Conservation (phyloP, 2,888 invertebrate species). For the Drosophila testacea region DNA sequence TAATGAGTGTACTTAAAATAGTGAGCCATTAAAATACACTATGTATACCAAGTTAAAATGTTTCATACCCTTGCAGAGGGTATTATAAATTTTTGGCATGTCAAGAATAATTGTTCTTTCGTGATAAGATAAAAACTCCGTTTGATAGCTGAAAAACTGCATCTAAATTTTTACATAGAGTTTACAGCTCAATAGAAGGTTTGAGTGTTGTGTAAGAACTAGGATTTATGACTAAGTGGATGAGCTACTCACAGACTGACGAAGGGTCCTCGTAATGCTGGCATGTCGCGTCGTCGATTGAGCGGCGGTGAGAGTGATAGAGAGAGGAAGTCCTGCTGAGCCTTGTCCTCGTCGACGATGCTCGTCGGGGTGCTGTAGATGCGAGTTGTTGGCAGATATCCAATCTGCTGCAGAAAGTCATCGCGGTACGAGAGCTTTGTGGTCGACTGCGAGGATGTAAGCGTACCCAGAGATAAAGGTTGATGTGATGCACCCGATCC, state of each 20-base stretch:
- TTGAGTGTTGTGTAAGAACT: not conserved
- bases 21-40: too few species aligned
- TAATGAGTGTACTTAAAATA: too few species aligned
- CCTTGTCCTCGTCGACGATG: conserved; percentile 82
- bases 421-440: conserved; percentile 84
- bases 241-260: conserved; percentile 84
- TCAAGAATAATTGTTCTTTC: too few species aligned
- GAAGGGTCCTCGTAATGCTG: conserved; percentile 84
- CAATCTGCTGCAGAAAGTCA: conserved; percentile 85
- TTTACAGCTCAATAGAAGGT: too few species aligned
- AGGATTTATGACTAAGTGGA: conserved; percentile 6
- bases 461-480: conserved; percentile 65
- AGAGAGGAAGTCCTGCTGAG: conserved; percentile 85
- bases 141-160: too few species aligned
- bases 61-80: too few species aligned
- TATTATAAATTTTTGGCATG: too few species aligned
- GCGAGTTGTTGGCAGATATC: conserved; percentile 84
- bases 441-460: conserved; percentile 82
- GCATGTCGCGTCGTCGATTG: conserved; percentile 85
- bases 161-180: too few species aligned
- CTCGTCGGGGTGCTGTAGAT: conserved; percentile 83
- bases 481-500: conserved; percentile 46
- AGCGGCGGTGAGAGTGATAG: conserved; percentile 85
- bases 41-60: too few species aligned
- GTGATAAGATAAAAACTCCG: too few species aligned